phyloP scores from a whole-genome alignment of 2,113 vertebrate species.

The Antennarius striatus region DNA sequence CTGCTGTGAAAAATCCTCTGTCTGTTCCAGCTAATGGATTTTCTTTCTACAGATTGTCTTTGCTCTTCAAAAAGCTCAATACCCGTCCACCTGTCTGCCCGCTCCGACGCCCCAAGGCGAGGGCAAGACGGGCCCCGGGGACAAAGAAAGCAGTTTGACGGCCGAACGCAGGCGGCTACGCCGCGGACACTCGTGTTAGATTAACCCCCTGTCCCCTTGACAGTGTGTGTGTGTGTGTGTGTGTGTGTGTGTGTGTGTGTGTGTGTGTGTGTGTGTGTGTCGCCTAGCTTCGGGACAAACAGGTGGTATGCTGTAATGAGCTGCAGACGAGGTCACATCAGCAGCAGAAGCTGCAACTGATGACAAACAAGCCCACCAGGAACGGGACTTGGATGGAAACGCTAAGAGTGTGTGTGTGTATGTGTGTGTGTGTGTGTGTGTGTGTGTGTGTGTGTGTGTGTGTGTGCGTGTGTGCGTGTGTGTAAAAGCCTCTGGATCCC shows the following conservation, averaged over 20 bases:
- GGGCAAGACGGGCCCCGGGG: constrained; percentile 40
- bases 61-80: constrained; percentile 37
- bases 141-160: constrained; percentile 71
- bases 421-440: background rate
- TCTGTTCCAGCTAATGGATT: constrained; percentile 4
- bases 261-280: constrained; percentile 28
- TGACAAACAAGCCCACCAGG: constrained; percentile 75
- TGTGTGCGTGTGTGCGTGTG: background rate
- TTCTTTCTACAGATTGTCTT: constrained; percentile 33
- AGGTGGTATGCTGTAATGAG: constrained; percentile 82
- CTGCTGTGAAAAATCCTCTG: constrained; percentile 31
- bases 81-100: constrained; percentile 59
- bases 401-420: background rate
- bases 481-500: constrained; percentile 24
- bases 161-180: constrained; percentile 45
- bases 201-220: constrained; percentile 66
- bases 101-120: constrained; percentile 52
- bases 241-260: constrained; percentile 21
- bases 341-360: constrained; percentile 65
- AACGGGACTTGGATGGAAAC: constrained; percentile 27
- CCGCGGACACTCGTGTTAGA: constrained; percentile 63
- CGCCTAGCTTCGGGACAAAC: constrained; percentile 76
- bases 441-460: background rate
- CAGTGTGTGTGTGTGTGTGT: constrained; percentile 24
- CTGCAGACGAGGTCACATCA: constrained; percentile 75